phyloP scores from a whole-genome alignment of 2,797 vertebrate species.

The Pelobates cultripes region DNA sequence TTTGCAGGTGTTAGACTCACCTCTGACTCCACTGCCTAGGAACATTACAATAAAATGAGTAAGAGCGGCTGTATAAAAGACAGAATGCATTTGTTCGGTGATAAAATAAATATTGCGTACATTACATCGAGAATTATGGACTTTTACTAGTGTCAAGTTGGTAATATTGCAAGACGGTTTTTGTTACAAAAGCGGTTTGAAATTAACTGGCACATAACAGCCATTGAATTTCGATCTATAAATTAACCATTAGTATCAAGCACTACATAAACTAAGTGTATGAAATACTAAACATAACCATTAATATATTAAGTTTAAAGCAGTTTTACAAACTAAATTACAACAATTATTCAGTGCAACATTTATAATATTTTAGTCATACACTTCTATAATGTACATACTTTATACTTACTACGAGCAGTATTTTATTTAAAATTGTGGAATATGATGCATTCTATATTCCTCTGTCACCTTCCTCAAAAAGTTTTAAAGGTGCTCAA shows the following conservation, averaged over 20 bases:
- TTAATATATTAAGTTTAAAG: too few species aligned
- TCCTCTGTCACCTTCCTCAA: too few species aligned
- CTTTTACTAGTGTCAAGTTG: background rate
- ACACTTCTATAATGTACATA: too few species aligned
- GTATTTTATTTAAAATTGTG: too few species aligned
- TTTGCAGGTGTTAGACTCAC: constrained; percentile 54
- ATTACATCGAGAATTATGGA: constrained; percentile 20
- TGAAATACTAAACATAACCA: too few species aligned
- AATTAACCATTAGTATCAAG: background rate
- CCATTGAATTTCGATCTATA: background rate
- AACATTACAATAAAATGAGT: constrained; percentile 51
- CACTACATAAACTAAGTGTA: too few species aligned
- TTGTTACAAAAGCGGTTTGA: background rate
- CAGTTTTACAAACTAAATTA: too few species aligned
- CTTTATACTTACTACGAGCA: too few species aligned
- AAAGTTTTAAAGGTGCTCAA: too few species aligned
- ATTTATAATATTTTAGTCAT: too few species aligned
- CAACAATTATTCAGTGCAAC: too few species aligned
- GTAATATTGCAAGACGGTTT: background rate
- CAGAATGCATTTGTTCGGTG: constrained; percentile 27
- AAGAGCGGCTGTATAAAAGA: constrained; percentile 31
- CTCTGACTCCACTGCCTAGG: constrained; percentile 36
- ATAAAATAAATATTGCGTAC: constrained; percentile 41
- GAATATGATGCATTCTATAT: too few species aligned
- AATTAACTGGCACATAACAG: background rate